phyloP scores from a whole-genome alignment of 2,888 invertebrate genomes.

The Drosophila nr. perissopoda region DNA sequence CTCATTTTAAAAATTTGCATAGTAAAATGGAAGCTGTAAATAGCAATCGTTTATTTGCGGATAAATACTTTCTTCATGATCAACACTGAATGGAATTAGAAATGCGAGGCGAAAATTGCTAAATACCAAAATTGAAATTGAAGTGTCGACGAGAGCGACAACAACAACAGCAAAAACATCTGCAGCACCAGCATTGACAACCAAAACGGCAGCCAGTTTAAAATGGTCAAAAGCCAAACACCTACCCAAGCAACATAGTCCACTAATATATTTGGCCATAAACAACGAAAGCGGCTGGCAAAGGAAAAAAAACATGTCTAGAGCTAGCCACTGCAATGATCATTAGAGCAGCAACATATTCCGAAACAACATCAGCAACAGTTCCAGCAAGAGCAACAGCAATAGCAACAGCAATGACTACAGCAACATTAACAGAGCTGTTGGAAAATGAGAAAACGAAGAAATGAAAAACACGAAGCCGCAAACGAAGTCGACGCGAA shows the following conservation, averaged over 20 bases:
- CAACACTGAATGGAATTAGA: slow-evolving; percentile 36
- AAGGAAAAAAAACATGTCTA: slow-evolving; percentile 46
- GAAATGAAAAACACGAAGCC: slow-evolving; percentile 48
- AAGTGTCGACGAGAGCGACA: slow-evolving; percentile 68
- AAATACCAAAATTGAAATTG: slow-evolving; percentile 74
- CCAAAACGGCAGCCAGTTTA: slow-evolving; percentile 66
- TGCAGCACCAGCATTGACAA: slow-evolving; percentile 24
- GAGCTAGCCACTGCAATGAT: slow-evolving; percentile 49
- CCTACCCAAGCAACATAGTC: slow-evolving; percentile 63
- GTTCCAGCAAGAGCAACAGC: slow-evolving; percentile 16
- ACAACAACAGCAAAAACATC: slow-evolving; percentile 22
- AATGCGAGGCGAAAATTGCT: slow-evolving; percentile 64
- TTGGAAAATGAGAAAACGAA: slow-evolving; percentile 47
- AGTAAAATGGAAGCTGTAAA: slow-evolving; percentile 50
- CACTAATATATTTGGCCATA: slow-evolving; percentile 77
- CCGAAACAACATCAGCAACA: slow-evolving; percentile 18
- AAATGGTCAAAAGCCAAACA: slow-evolving; percentile 69
- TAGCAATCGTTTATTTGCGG: slow-evolving; percentile 48
- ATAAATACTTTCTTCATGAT: slow-evolving; percentile 72
- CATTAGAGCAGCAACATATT: slow-evolving; percentile 48
- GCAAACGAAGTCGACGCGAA: slow-evolving; percentile 47
- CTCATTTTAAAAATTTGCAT: slow-evolving; percentile 60
- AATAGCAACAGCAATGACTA: slow-evolving; percentile 19
- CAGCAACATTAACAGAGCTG: slow-evolving; percentile 35
- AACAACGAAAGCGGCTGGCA: slow-evolving; percentile 69